Evolutionary conservation across 2,113 vertebrate genomes (phyloP).

Genomic region (Xyliphius kryptos): DNA sequence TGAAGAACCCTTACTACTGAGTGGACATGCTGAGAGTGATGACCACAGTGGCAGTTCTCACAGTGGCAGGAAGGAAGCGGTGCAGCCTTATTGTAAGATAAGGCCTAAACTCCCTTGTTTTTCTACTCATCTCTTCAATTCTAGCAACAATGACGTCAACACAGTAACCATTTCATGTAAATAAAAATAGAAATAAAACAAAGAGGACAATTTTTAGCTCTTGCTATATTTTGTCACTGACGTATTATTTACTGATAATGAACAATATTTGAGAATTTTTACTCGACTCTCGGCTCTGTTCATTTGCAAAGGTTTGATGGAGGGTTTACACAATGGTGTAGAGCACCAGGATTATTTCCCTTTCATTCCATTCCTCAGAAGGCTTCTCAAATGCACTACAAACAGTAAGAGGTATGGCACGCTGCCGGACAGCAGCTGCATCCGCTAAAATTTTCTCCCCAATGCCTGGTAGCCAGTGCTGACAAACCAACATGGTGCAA

Average conservation of each 20-base stretch:
- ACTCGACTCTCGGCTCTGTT: too few relatives aligned
- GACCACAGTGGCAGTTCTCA: constrained; percentile 18
- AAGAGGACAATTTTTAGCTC: background rate
- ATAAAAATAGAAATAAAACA: background rate
- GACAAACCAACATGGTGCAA: background rate
- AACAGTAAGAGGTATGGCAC: background rate
- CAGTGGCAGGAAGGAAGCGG: constrained; percentile 13
- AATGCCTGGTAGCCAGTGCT: background rate
- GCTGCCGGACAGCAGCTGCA: constrained; percentile 1
- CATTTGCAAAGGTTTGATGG: constrained; percentile 9
- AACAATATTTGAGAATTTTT: constrained; percentile 12
- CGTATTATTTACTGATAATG: constrained; percentile 5
- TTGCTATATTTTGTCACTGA: constrained; percentile 1
- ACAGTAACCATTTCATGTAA: too few relatives aligned
- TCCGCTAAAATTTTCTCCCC: constrained; percentile 1
- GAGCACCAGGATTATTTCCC: constrained; percentile 13
- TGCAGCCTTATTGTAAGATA: constrained; percentile 7
- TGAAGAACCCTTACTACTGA: background rate
- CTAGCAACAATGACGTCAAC: constrained; percentile 7
- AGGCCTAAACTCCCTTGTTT: constrained; percentile 14
- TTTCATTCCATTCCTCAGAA: constrained; percentile 1
- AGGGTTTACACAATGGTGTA: constrained; percentile 12
- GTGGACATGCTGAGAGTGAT: background rate
- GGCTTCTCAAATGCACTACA: constrained; percentile 19
- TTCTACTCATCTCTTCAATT: constrained; percentile 8